A percentile compares a stretch with the other conserved stretches of the same genome.
Evolutionary conservation across 2,113 vertebrate species (phyloP).

Genomic region (Baryphthengus martii): DNA sequence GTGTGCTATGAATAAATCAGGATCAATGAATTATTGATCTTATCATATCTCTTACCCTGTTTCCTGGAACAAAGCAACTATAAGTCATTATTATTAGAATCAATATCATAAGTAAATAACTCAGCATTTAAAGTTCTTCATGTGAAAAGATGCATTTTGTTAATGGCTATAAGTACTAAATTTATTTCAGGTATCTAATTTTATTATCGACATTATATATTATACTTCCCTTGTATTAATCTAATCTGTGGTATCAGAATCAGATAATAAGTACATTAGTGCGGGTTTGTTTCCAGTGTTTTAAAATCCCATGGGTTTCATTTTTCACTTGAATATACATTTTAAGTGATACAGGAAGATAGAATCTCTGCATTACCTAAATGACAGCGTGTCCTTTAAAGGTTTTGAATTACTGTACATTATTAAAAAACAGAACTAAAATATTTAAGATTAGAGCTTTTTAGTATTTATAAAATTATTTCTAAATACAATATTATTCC

Average conservation of each 20-base stretch:
- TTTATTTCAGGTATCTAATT: background rate
- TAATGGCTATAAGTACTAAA: background rate
- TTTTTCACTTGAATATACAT: background rate
- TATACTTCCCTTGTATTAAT: background rate
- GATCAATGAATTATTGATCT: background rate
- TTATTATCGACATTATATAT: background rate
- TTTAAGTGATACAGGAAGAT: background rate
- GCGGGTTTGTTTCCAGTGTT: background rate
- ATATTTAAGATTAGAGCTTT: background rate
- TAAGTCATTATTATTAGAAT: background rate
- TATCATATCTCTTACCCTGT: background rate
- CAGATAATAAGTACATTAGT: background rate
- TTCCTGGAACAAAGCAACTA: background rate
- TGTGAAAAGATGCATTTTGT: background rate
- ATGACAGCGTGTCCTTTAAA: background rate
- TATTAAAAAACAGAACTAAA: background rate
- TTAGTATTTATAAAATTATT: background rate
- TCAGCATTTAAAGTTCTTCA: background rate
- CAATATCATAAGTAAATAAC: background rate
- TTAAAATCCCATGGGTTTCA: background rate
- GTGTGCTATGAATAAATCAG: background rate
- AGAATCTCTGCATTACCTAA: background rate
- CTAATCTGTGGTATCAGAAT: background rate
- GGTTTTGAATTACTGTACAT: background rate
- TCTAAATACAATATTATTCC: background rate